phyloP scores from a whole-genome alignment of 1,140 invertebrate genomes.

The Stegodyphus mimosarum region DNA sequence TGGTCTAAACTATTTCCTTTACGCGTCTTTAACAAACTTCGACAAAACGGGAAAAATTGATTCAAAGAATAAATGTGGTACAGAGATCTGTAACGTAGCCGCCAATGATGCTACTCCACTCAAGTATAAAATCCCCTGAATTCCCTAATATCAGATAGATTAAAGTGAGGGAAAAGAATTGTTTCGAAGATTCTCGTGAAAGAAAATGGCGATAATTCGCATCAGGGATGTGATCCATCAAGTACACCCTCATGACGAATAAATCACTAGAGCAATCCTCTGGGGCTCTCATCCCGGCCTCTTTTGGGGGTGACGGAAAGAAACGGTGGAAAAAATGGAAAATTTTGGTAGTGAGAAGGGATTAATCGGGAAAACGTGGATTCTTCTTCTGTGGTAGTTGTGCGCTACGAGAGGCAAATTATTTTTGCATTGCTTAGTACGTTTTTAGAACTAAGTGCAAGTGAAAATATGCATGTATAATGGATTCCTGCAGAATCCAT shows the following conservation, averaged over 20 bases:
- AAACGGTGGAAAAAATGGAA: slow-evolving; percentile 12
- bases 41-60: too few species aligned
- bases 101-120: too few species aligned
- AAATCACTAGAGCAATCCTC: slow-evolving; percentile 29
- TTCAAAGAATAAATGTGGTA: too few species aligned
- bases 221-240: slow-evolving; percentile 1
- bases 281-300: slow-evolving; percentile 2
- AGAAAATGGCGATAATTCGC: background rate
- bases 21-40: too few species aligned
- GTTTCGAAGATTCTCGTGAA: background rate
- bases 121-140: slow-evolving; percentile 3
- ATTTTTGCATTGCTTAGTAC: too few species aligned
- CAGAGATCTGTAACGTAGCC: too few species aligned
- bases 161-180: background rate
- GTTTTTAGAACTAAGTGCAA: background rate
- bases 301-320: background rate
- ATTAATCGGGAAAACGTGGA: slow-evolving; percentile 27
- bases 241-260: slow-evolving; percentile 4
- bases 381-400: background rate
- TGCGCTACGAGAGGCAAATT: too few species aligned
- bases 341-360: slow-evolving; percentile 19
- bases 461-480: background rate
- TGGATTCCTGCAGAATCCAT: too few species aligned
- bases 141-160: slow-evolving; percentile 32
- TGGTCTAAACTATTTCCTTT: too few species aligned